A percentile compares a stretch with the other conserved stretches of the same genome.
phyloP scores from a whole-genome alignment of 2,113 vertebrate species.

The Isichthys henryi region DNA sequence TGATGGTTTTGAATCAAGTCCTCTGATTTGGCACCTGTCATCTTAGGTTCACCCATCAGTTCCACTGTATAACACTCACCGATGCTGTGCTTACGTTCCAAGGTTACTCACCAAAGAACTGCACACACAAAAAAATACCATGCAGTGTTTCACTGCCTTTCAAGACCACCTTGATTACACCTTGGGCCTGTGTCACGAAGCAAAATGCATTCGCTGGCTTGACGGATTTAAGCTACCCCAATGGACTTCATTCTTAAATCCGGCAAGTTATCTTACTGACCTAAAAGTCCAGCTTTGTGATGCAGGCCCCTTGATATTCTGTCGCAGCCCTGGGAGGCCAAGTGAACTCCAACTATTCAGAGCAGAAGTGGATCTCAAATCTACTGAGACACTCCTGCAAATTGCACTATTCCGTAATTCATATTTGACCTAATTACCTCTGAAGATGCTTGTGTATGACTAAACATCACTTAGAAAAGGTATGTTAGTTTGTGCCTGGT shows the following conservation, averaged over 20 bases:
- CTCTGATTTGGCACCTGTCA: neutral
- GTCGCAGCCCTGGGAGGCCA: neutral
- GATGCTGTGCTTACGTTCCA: neutral
- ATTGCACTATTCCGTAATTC: neutral
- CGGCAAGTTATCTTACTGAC: neutral
- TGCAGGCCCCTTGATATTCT: neutral
- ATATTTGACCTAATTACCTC: neutral
- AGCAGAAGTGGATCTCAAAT: neutral
- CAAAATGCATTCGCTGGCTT: neutral
- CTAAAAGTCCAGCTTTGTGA: neutral
- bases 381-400: neutral
- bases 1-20: neutral
- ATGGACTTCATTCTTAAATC: neutral
- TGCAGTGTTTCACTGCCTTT: neutral
- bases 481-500: neutral
- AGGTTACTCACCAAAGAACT: neutral
- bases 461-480: neutral
- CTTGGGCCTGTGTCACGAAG: neutral
- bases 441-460: neutral
- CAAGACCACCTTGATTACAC: neutral
- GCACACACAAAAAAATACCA: neutral
- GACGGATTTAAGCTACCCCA: neutral
- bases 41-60: slow-evolving; percentile 5
- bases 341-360: neutral
- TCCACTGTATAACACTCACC: neutral